Base-by-base conservation (phyloP, 1,140 invertebrate genomes). In the Drosophila rufa region DNA sequence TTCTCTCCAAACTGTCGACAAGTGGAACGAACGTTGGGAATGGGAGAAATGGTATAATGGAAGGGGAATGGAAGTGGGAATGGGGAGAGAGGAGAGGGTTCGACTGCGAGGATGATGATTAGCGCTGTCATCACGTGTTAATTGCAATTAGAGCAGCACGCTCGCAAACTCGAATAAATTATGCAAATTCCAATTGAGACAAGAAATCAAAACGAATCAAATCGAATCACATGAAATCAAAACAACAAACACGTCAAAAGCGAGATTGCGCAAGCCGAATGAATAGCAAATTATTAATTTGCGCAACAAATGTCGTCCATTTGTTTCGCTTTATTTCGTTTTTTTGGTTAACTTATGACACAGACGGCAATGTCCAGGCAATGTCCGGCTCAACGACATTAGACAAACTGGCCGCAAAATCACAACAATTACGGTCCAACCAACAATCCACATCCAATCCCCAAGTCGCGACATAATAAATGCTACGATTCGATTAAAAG, bases 401-500 rank as follows among this genome's bases (percentile, higher is more conserved):
- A 90, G 85, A 90, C 84, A 90, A 90, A 78, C 83, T 59, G 60
- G 60, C 58, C 69, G 59, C 64, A 79, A 53, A 61, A 65, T 75
- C 74, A 75, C 79, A 64, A 71, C 46, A 51, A 62, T 65, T 68
- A 75, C 61, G 59, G 69, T 73, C 62, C 58, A 56, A 19, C 22
- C 36, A 56, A 47, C 83, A 80, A 74, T 89, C 67, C 75, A 53
- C 61, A 81, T 56, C 57, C 61, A 76, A 43, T 45, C 40, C 74
- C 73, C 56, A 40, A 56, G 43, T 66, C 74, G 58, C 76, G 73
- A 79, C 76, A 90, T 85, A 90, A 90, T 90, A 90, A 90, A 90
- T 90, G 85, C 79, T 90, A 79, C 85, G 81, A 90, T 90, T 90
- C 85, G 85, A 90, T 90, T 90, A 90, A 90, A 90, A 90, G 85